Percentiles rank a stretch among this genome's conserved stretches.
Conservation (phyloP, 2,113 vertebrate genomes). For the Psophia crepitans region DNA sequence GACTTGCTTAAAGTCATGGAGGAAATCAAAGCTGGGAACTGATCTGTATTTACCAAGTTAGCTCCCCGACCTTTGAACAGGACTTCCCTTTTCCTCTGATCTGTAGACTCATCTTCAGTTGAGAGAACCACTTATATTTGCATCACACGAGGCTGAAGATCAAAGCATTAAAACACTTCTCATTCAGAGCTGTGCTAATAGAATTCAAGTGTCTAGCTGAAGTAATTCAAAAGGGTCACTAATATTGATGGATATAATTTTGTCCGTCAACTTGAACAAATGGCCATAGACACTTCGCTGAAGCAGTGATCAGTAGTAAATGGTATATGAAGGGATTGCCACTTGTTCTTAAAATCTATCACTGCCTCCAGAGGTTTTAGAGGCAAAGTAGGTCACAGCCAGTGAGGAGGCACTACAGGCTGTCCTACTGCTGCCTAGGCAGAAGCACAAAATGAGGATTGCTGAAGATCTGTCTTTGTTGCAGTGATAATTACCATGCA, state of each 20-base stretch:
- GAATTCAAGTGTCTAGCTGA: not conserved
- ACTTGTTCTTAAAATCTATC: not conserved
- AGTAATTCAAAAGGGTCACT: not conserved
- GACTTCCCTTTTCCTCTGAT: not conserved
- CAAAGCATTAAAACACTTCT: not conserved
- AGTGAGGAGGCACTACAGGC: not conserved
- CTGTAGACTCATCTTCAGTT: not conserved
- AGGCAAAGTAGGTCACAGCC: not conserved
- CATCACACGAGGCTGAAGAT: not conserved
- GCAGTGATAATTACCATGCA: not conserved
- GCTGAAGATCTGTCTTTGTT: not conserved
- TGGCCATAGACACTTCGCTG: not conserved
- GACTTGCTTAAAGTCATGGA: not conserved
- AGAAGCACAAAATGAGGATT: not conserved
- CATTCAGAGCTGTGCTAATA: not conserved
- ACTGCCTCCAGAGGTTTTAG: not conserved
- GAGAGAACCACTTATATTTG: not conserved
- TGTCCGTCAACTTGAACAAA: not conserved
- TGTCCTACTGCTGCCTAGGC: not conserved
- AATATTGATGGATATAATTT: not conserved
- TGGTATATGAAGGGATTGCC: not conserved
- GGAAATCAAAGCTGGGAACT: constrained; percentile 26
- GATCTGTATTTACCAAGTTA: not conserved
- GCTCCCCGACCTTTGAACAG: not conserved
- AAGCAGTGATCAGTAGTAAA: not conserved